Evolutionary conservation across 2,113 vertebrate species (phyloP).

Genomic region (Colius striatus): DNA sequence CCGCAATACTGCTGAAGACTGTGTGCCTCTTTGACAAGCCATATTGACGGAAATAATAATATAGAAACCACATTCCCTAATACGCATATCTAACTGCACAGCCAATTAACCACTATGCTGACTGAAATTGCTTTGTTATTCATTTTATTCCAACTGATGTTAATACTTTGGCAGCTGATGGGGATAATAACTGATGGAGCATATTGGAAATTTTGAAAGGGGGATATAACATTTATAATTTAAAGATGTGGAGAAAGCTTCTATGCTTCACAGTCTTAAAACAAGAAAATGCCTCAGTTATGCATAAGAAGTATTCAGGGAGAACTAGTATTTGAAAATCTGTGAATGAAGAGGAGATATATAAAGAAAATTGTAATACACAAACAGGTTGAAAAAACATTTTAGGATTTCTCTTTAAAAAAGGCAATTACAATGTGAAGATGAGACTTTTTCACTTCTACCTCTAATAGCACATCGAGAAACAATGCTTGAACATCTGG

Average conservation of each 20-base stretch:
- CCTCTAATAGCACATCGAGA: neutral
- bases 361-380: neutral
- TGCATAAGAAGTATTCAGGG: neutral
- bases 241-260: conserved; percentile 52
- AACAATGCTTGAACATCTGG: conserved; percentile 49
- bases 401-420: neutral
- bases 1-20: conserved; percentile 62
- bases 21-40: conserved; percentile 73
- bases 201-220: conserved; percentile 67
- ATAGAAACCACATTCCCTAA: conserved; percentile 74
- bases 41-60: conserved; percentile 79
- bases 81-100: conserved; percentile 77
- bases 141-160: conserved; percentile 71
- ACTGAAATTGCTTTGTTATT: conserved; percentile 77
- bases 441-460: conserved; percentile 10
- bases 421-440: neutral
- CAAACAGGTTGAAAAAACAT: neutral
- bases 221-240: conserved; percentile 64
- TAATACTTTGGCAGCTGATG: conserved; percentile 72
- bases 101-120: conserved; percentile 79
- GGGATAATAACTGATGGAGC: conserved; percentile 72
- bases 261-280: conserved; percentile 8
- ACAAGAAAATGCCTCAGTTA: neutral
- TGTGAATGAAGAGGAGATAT: neutral
- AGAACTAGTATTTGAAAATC: neutral